phyloP scores from a whole-genome alignment of 64 coral and sea anemone genomes.

The Stylophora pistillata region DNA sequence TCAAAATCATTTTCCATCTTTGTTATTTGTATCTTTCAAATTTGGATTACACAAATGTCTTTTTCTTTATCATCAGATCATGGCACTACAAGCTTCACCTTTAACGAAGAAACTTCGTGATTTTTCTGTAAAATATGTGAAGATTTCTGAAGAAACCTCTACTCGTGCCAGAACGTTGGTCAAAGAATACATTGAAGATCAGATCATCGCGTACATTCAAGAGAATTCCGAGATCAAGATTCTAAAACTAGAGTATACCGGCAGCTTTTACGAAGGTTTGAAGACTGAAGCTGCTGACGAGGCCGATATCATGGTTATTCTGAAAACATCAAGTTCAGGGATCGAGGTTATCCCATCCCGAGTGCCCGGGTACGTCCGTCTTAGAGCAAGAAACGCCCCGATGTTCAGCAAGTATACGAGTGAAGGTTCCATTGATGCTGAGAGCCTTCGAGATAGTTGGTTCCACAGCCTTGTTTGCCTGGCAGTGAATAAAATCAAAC shows the following conservation, averaged over 20 bases:
- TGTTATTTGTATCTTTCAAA: no score
- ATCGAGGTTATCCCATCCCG: not conserved
- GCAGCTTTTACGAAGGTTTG: slow-evolving; percentile 10
- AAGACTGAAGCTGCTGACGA: slow-evolving; percentile 48
- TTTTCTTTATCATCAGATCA: no score
- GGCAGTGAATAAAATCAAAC: not conserved
- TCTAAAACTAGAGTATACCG: not conserved
- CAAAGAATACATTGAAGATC: not conserved
- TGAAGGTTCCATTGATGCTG: no score
- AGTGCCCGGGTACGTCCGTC: not conserved
- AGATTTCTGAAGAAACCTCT: not conserved
- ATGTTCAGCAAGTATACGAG: no score
- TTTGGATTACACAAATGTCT: no score
- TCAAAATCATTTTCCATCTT: no score
- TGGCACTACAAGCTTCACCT: no score
- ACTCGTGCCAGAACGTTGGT: not conserved
- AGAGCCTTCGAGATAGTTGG: not conserved
- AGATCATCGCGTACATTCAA: not conserved
- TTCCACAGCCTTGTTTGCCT: not conserved
- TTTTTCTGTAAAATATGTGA: slow-evolving; percentile 8
- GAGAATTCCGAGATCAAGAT: not conserved
- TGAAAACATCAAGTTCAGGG: not conserved
- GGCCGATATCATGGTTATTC: slow-evolving; percentile 28
- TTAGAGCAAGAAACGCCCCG: not conserved
- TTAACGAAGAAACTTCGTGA: slow-evolving; percentile 12